These are phyloP conservation scores for Halcyon leucocephala DNA, from an alignment of 2,797 vertebrate species.

Conservation along the genomic window DNA sequence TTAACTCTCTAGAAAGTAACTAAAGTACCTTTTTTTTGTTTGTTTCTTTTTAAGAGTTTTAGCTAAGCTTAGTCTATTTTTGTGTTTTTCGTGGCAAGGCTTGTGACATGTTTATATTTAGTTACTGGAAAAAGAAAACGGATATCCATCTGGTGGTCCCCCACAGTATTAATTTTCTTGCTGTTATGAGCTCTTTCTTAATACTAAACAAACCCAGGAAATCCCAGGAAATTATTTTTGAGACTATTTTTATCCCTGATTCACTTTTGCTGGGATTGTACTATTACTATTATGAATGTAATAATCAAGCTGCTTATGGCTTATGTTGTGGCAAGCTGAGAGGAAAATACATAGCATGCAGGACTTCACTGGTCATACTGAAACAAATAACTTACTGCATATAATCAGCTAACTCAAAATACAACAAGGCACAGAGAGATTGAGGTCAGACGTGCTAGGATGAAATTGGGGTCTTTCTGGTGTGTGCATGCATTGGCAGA, in stretches of 20 bases:
- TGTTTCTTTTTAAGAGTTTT: slow-evolving; percentile 20
- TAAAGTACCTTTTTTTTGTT: background rate
- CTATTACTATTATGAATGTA: slow-evolving; percentile 10
- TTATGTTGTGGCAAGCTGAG: slow-evolving; percentile 43
- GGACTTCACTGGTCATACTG: background rate
- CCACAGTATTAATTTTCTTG: slow-evolving; percentile 60
- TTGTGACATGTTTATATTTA: slow-evolving; percentile 64
- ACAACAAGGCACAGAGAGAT: background rate
- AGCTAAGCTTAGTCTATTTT: slow-evolving; percentile 57
- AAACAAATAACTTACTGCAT: background rate
- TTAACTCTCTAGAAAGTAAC: background rate
- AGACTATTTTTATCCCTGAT: slow-evolving; percentile 62
- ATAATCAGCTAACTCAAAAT: slow-evolving; percentile 59
- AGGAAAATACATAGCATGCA: slow-evolving; percentile 3
- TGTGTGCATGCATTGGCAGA: background rate
- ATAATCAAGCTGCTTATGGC: slow-evolving; percentile 59
- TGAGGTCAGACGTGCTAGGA: slow-evolving; percentile 41
- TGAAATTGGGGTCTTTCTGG: slow-evolving; percentile 11
- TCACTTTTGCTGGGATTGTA: slow-evolving; percentile 54
- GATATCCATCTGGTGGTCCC: slow-evolving; percentile 59
- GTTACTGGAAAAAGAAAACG: slow-evolving; percentile 57
- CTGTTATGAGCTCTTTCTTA: slow-evolving; percentile 68
- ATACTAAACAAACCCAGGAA: slow-evolving; percentile 70
- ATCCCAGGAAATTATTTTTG: slow-evolving; percentile 72
- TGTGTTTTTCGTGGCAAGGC: background rate